Conservation (phyloP, 2,797 vertebrate species). For the Xenops minutus region DNA sequence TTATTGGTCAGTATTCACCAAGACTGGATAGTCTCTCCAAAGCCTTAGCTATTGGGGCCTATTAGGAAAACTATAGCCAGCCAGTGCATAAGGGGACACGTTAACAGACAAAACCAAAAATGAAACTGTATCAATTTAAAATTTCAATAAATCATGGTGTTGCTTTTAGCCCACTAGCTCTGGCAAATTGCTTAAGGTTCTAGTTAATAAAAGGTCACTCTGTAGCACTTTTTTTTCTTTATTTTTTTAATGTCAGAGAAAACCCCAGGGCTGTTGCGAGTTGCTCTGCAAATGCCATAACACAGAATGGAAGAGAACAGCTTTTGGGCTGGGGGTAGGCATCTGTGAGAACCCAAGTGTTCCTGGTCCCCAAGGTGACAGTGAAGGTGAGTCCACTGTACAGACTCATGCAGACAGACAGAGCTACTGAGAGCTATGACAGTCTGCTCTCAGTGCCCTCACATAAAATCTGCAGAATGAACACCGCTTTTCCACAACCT, state of each 20-base stretch:
- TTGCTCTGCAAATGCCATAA: neutral
- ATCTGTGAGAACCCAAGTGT: neutral
- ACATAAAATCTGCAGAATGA: fast-evolving
- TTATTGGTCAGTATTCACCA: neutral
- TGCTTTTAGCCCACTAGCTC: neutral
- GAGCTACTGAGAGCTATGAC: neutral
- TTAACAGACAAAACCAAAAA: neutral
- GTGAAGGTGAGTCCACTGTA: neutral
- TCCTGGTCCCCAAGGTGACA: neutral
- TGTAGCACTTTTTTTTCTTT: neutral
- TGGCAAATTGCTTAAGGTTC: neutral
- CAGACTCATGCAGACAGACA: neutral
- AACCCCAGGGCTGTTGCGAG: neutral
- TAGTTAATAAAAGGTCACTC: conserved; percentile 51
- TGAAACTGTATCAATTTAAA: neutral
- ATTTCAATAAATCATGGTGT: neutral
- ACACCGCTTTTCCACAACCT: neutral
- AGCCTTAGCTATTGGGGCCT: neutral
- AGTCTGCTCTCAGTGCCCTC: neutral
- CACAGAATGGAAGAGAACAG: neutral
- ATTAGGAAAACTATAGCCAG: neutral
- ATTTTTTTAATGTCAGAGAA: conserved; percentile 57
- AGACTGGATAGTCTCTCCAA: neutral
- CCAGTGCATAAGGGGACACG: neutral
- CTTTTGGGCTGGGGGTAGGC: neutral